Conservation (phyloP, 2,888 invertebrate species). For the Lottia gigantea region DNA sequence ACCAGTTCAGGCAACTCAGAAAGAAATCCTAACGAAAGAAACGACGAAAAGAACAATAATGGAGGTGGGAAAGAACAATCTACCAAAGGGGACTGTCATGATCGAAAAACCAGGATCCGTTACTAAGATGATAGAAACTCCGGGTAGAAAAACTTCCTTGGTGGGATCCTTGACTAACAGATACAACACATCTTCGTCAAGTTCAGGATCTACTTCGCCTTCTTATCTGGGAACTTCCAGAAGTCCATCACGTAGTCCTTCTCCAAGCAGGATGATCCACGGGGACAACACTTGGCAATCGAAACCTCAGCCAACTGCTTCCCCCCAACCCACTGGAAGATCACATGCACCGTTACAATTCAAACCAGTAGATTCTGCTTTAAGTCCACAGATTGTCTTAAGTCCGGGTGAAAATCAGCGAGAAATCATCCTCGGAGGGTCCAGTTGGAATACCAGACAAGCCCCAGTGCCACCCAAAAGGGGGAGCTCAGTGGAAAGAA, state of each 20-base stretch:
- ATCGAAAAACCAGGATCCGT: not conserved
- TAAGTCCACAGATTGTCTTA: not conserved
- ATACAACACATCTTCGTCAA: not conserved
- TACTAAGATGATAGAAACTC: not conserved
- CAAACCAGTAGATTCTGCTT: not conserved
- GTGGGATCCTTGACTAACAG: not conserved
- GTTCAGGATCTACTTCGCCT: not conserved
- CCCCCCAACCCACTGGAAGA: not conserved
- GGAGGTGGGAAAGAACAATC: not conserved
- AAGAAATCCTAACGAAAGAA: not conserved
- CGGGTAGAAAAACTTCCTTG: not conserved
- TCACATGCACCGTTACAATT: not conserved
- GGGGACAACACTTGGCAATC: not conserved
- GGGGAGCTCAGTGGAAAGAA: not conserved
- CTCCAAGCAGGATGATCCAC: not conserved
- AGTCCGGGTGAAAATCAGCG: not conserved
- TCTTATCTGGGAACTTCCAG: not conserved
- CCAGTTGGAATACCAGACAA: not conserved
- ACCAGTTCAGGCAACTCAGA: not conserved
- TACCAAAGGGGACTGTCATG: not conserved
- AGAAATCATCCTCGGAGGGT: not conserved
- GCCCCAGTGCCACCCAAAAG: not conserved
- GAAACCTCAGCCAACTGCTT: not conserved
- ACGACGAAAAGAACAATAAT: not conserved
- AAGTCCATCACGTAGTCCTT: not conserved